Percentiles rank a stretch among this genome's conserved stretches.
Conservation (phyloP, 64 coral and sea anemone species). For the Pocillopora damicornis region DNA sequence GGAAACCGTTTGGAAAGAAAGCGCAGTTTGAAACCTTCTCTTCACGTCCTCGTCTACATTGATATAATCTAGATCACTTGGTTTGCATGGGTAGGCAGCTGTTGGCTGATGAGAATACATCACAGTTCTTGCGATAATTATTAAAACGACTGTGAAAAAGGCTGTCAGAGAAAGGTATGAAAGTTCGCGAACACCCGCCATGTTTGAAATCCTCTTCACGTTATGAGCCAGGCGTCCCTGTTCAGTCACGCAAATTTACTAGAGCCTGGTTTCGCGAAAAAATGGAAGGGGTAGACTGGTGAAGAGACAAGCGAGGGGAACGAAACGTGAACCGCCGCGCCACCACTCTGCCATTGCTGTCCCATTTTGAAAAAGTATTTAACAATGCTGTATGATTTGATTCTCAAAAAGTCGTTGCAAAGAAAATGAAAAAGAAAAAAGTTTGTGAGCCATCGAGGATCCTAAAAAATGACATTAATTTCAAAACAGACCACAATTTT, state of each 20-base stretch:
- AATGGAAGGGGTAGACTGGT: no score
- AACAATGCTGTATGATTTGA: no score
- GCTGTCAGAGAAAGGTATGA: conserved; percentile 4
- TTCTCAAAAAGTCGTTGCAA: no score
- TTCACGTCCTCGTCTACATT: conserved; percentile 22
- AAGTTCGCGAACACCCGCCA: conserved; percentile 31
- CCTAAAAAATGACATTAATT: no score
- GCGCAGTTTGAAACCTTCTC: conserved; percentile 48
- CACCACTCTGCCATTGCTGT: no score
- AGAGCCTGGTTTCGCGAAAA: not conserved
- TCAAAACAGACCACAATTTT: no score
- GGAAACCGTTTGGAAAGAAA: conserved; percentile 58
- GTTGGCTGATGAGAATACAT: conserved; percentile 36
- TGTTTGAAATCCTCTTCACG: not conserved
- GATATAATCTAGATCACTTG: conserved; percentile 59
- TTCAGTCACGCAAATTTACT: not conserved
- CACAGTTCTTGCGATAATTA: conserved; percentile 54
- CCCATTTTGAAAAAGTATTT: no score
- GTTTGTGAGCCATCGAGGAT: no score
- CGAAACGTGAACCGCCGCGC: no score
- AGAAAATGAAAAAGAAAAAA: no score
- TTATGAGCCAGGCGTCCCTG: not conserved
- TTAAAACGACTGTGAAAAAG: conserved; percentile 23
- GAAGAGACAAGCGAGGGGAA: no score
- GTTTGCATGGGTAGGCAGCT: conserved; percentile 36